These are phyloP conservation scores for Philypnodon macrostomus DNA, from an alignment of 2,797 vertebrate species.

Conservation along the genomic window DNA sequence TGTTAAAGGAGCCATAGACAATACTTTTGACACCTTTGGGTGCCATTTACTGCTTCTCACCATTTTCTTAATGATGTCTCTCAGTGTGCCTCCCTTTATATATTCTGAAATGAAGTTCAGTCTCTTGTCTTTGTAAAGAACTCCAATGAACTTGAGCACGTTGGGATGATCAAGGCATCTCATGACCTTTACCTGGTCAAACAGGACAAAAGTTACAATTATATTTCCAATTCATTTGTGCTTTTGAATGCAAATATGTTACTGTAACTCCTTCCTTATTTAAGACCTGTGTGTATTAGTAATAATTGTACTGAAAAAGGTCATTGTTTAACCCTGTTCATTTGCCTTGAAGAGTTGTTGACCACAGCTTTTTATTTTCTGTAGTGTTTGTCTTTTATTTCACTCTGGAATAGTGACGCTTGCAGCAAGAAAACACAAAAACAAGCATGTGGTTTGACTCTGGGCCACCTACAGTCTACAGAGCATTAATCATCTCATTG, in stretches of 20 bases:
- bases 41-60: conserved; percentile 65
- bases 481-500: conserved; percentile 25
- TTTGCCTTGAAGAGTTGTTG: background rate
- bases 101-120: conserved; percentile 98
- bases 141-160: conserved; percentile 93
- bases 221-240: background rate
- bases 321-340: background rate
- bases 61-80: conserved; percentile 94
- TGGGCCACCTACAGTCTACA: conserved; percentile 31
- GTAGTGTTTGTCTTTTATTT: conserved; percentile 12
- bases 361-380: conserved; percentile 1
- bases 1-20: background rate
- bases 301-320: too few relatives aligned
- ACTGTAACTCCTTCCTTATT: background rate
- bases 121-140: conserved; percentile 97
- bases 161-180: conserved; percentile 96
- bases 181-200: conserved; percentile 94
- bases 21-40: background rate
- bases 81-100: conserved; percentile 93
- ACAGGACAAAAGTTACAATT: conserved; percentile 11
- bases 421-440: conserved; percentile 14
- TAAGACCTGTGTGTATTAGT: background rate
- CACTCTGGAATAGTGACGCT: conserved; percentile 3
- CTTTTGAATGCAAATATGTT: background rate
- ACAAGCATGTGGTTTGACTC: conserved; percentile 14